Evolutionary conservation across 1,140 invertebrate genomes (phyloP).

Genomic region (Calliopsis andreniformis): DNA sequence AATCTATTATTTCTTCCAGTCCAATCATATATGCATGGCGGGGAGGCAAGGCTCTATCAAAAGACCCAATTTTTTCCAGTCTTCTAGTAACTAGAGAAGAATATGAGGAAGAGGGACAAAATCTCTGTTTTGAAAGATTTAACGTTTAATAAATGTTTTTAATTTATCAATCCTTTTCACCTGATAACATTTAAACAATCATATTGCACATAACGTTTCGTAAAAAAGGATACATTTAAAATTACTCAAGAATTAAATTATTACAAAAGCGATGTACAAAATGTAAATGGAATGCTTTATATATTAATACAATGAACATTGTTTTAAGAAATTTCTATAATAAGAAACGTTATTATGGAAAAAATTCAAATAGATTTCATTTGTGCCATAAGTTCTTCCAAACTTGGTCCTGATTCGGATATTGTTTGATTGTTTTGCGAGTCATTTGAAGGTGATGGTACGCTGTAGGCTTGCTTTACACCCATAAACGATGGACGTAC

Average conservation of each 20-base stretch:
- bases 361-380: constrained; percentile 90
- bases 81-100: constrained; percentile 90
- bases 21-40: constrained; percentile 94
- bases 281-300: constrained; percentile 22
- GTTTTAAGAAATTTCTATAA: neutral
- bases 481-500: constrained; percentile 83
- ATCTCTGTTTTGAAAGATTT: constrained; percentile 86
- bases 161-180: too few species aligned
- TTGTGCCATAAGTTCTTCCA: constrained; percentile 94
- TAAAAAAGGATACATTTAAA: too few species aligned
- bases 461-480: constrained; percentile 86
- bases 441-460: constrained; percentile 75
- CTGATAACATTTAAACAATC: too few species aligned
- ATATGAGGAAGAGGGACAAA: constrained; percentile 93
- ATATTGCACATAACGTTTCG: too few species aligned
- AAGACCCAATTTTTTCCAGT: constrained; percentile 87
- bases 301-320: constrained; percentile 4
- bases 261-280: constrained; percentile 30
- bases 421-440: constrained; percentile 64
- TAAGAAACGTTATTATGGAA: neutral
- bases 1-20: constrained; percentile 78
- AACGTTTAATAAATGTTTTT: constrained; percentile 78
- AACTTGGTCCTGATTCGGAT: constrained; percentile 81
- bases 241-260: constrained; percentile 4
- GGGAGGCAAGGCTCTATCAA: constrained; percentile 89